Base-by-base conservation (phyloP, 2,888 invertebrate genomes). In the Pocota personata region DNA sequence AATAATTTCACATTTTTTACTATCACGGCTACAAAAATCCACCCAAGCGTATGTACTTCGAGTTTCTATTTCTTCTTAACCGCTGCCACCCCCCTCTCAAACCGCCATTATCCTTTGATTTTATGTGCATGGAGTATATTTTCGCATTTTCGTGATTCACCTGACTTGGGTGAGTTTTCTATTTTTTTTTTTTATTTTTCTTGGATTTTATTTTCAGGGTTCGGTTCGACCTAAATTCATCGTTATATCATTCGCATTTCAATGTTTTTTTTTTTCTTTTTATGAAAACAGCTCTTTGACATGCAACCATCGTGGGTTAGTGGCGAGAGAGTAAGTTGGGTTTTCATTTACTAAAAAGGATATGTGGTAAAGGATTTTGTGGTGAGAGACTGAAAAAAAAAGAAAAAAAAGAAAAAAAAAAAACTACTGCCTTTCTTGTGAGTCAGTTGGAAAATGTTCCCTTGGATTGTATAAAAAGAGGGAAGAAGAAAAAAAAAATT, bases 191-290 rank as follows among this genome's bases (percentile, higher is more conserved):
- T 60, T 43, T 46, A 21, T 27, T 50, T 69, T 72, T 37, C n/a
- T 37, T 37, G 37, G 40, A 40, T 14, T 40, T 40, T 14, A 14
- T 40, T 40, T 40, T 82, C 16, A 66, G 60, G 73, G 78, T 55
- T 83, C 46, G 83, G 83, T 78, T 83, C 83, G 83, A 78, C 83
- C 83, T 73, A 78, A 73, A 83, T 83, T 64, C 73, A 60, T 24
- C 14, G 72, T 67, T 78, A 73, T 83, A 83, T 73, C 83, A 78
- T 67, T 79, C 50, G 76, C 57, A 48, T 76, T 76, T 66, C 37
- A 12, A 12, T 24, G 6, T 27, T 62, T 52, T 72, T 69, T 55
- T 75, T 67, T 60, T 48, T 37, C 14, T 55, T 58, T 50, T 55
- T 12, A 55, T 57, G 82, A 46, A 79, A 67, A 83, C 72, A 78